Conservation (phyloP, 2,797 vertebrate species). For the Acanthurus tractus region DNA sequence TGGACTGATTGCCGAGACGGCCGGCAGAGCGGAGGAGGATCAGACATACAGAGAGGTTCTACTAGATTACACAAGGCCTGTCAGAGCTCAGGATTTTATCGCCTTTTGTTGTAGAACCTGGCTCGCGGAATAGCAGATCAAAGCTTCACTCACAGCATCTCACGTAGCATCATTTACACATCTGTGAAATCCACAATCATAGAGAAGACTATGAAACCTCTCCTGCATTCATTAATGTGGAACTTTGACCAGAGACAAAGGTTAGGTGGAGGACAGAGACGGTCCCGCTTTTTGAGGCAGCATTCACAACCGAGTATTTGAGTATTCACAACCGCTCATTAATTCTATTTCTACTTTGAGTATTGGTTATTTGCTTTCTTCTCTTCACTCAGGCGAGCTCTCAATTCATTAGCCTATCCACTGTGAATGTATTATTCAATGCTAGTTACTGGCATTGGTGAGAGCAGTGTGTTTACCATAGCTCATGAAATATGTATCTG, state of each 20-base stretch:
- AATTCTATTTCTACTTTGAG: slow-evolving; percentile 83
- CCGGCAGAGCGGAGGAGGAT: slow-evolving; percentile 70
- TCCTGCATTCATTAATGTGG: slow-evolving; percentile 76
- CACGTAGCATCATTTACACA: slow-evolving; percentile 84
- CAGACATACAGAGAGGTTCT: slow-evolving; percentile 72
- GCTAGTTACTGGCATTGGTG: slow-evolving; percentile 76
- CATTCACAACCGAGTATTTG: slow-evolving; percentile 58
- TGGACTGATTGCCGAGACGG: slow-evolving; percentile 59
- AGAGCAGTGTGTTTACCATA: slow-evolving; percentile 81
- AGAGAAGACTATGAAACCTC: slow-evolving; percentile 72
- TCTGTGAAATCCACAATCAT: slow-evolving; percentile 82
- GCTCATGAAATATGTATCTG: slow-evolving; percentile 87
- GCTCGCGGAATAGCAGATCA: slow-evolving; percentile 82
- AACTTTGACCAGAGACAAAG: slow-evolving; percentile 82
- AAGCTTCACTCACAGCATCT: slow-evolving; percentile 76
- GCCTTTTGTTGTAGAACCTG: slow-evolving; percentile 78
- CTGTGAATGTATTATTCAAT: slow-evolving; percentile 85
- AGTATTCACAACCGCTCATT: slow-evolving; percentile 80
- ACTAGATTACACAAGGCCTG: slow-evolving; percentile 78
- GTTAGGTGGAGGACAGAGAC: slow-evolving; percentile 71
- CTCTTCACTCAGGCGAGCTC: slow-evolving; percentile 81
- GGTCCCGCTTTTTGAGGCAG: slow-evolving; percentile 60
- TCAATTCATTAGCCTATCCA: slow-evolving; percentile 84
- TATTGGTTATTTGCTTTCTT: slow-evolving; percentile 83
- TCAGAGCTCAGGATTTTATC: slow-evolving; percentile 80